Base-by-base conservation (phyloP, 2,797 vertebrate genomes). In the Pelobates cultripes region DNA sequence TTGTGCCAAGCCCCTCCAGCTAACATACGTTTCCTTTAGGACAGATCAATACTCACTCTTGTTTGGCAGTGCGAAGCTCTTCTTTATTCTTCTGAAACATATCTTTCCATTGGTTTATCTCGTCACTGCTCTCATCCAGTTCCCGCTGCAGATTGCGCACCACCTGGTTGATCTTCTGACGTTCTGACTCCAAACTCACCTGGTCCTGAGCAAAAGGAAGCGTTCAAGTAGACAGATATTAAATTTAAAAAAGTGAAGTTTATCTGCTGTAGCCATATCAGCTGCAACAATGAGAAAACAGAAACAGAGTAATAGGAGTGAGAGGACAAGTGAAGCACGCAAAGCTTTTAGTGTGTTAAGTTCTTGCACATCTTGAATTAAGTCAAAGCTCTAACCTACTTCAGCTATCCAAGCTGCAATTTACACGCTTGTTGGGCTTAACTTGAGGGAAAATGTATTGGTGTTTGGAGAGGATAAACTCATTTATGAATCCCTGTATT, bases 21-120 rank as follows among this genome's bases (percentile, higher is more conserved):
- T 28, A 60, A 15, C 3, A 41, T 28, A 28, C 28, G 28, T 28
- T 28, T 28, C 53, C 47, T 55, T 0, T 5, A 6, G 28, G 60
- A 14, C 43, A 75, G 53, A 12, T 40, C 0, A 0, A 2, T 47
- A 12, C 90, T 95, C 84, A 99, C 97, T 97, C 94, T 90, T 98
- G 95, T 88, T 97, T 98, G 70, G 93, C 86, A 76, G 73, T 89
- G 72, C 95, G 93, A 8, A 98, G 94, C 72, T 98, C 96, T 0
- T 98, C 96, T 82, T 96, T 96, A 86, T 94, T 93, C 82, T 92
- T 85, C 87, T 98, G 96, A 86, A 97, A 97, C 94, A 97, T 94
- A 89, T 90, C 96, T 91, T 95, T 95, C 97, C 97, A 99, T 87
- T 99, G 97, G 82, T 87, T 87, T 0, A 93, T 95, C 88, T 99